These are phyloP conservation scores for Vulpes ferrilata DNA, from an alignment of 2,113 vertebrate genomes.

Conservation along the genomic window DNA sequence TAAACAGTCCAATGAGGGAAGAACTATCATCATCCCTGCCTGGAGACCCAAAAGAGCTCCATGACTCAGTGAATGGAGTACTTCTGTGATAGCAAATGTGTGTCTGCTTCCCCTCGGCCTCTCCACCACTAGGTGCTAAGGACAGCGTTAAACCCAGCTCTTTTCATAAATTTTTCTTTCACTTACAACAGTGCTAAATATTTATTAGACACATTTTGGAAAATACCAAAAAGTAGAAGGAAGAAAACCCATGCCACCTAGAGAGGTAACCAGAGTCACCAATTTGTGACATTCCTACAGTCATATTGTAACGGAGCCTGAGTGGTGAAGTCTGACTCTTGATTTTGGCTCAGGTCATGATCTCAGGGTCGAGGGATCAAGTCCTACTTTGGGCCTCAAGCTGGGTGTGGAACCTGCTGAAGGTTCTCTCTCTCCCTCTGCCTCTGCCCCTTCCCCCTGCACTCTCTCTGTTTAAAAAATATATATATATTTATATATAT, in stretches of 20 bases:
- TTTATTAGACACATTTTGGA: neutral
- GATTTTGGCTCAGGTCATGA: neutral
- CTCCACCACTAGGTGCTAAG: neutral
- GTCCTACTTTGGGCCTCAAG: neutral
- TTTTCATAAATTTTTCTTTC: neutral
- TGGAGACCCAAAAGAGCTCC: neutral
- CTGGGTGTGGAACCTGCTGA: neutral
- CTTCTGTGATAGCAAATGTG: neutral
- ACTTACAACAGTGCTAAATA: neutral
- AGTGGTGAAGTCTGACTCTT: neutral
- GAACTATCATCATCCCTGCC: rapidly evolving
- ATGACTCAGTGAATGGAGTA: rapidly evolving
- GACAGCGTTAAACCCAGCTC: neutral
- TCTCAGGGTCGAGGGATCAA: neutral
- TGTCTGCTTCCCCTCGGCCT: neutral
- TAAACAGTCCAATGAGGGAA: neutral
- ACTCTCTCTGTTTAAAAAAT: neutral
- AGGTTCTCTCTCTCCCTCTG: neutral
- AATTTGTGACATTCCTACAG: rapidly evolving
- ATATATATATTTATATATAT: neutral
- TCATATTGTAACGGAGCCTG: neutral
- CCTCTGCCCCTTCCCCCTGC: neutral
- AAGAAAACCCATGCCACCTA: neutral
- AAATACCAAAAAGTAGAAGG: neutral
- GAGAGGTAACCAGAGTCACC: neutral